Base-by-base conservation (phyloP, 2,113 vertebrate species). In the Antidorcas marsupialis region DNA sequence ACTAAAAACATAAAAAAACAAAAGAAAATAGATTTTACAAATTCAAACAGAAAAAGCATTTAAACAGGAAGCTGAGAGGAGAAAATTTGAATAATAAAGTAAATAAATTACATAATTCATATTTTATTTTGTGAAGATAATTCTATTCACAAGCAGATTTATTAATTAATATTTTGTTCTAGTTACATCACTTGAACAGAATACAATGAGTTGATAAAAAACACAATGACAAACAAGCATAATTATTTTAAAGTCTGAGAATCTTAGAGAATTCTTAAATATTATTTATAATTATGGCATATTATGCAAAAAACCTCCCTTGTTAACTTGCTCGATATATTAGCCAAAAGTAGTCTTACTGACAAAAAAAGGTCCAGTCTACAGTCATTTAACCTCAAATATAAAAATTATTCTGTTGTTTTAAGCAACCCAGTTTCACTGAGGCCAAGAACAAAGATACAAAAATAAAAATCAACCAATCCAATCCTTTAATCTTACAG, bases 71-170 rank as follows among this genome's bases (percentile, higher is more conserved):
- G 30, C 14, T 59, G 13, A 67, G 30, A 16, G 52, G 23, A 94
- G 14, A 93, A 97, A 59, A 81, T 2, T 3, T 60, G 30, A 67
- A 78, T 94, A 71, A 81, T 59, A 60, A 94, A 94, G 16, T 52
- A 64, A 62, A n/a, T 62, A 67, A 84, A 25, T 59, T 55, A 87
- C 15, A 89, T 28, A 95, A 96, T 62, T 93, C 74, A 53, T 16
- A 93, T 82, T 91, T 52, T 47, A 94, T 93, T 97, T 64, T 89
- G 15, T 57, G 36, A 94, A 91, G 27, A 85, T 90, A 95, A 67
- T 79, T 76, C 28, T 16, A 89, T 52, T 93, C 9, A 88, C 11
- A 21, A 12, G 71, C 19, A 92, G 30, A 93, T 55, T 27, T n/a
- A 95, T 30, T 67, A 87, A 90, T 53, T 71, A 82, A 84, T 88